Conservation (phyloP, 2,113 vertebrate species). For the Trogon melanurus region DNA sequence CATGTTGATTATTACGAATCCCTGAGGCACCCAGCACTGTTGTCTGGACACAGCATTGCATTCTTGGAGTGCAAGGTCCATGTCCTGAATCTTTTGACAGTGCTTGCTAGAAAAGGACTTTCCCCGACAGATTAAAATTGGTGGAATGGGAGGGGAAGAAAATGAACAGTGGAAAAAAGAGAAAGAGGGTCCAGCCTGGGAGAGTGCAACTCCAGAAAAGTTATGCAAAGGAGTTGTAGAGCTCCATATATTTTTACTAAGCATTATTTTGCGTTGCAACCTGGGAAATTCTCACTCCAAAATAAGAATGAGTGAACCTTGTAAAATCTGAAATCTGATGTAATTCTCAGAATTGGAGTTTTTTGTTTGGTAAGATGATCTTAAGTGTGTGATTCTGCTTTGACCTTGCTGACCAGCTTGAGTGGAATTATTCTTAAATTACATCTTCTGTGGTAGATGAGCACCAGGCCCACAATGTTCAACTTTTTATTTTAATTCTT, state of each 20-base stretch:
- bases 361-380: constrained; percentile 23
- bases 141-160: neutral
- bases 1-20: neutral
- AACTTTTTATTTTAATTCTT: neutral
- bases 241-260: constrained; percentile 61
- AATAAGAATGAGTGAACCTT: neutral
- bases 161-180: neutral
- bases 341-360: constrained; percentile 12
- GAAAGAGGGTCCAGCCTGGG: constrained; percentile 52
- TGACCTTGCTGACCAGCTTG: constrained; percentile 3
- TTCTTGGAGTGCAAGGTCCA: neutral
- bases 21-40: constrained; percentile 27
- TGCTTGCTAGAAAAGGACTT: constrained; percentile 33
- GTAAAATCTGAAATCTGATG: constrained; percentile 1
- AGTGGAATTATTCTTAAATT: constrained; percentile 16
- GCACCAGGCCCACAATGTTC: neutral
- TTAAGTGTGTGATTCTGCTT: neutral
- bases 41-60: constrained; percentile 28
- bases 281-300: constrained; percentile 29
- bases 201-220: constrained; percentile 55
- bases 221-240: constrained; percentile 53
- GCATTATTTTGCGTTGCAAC: constrained; percentile 29
- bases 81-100: constrained; percentile 45
- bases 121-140: constrained; percentile 13
- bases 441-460: neutral